Conservation (phyloP, 1,140 invertebrate genomes). For the Trinorchestia longiramus region DNA sequence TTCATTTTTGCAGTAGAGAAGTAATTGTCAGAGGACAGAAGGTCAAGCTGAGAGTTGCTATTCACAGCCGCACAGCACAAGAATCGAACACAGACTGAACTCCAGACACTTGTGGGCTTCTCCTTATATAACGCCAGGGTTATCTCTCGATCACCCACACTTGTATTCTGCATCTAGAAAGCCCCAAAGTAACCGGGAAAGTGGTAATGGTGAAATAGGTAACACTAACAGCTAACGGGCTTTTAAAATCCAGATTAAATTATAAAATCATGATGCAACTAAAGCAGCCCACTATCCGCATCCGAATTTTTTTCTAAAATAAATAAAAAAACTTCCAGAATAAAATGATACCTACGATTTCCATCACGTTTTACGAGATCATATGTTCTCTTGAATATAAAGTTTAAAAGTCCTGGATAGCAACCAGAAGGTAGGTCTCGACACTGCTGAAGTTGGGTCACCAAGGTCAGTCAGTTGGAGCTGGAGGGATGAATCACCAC, state of each 20-base stretch:
- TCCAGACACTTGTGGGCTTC: neutral
- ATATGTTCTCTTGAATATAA: neutral
- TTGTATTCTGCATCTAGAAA: neutral
- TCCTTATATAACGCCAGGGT: neutral
- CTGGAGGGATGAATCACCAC: neutral
- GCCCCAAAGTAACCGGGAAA: neutral
- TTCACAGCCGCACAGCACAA: conserved; percentile 6
- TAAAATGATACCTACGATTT: neutral
- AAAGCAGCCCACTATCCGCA: neutral
- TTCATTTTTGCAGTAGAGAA: conserved; percentile 71
- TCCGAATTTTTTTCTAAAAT: neutral
- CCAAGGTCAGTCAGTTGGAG: neutral
- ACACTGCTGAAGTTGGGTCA: neutral
- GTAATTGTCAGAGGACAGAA: conserved; percentile 16
- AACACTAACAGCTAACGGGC: neutral
- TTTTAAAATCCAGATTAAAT: neutral
- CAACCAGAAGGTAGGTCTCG: neutral
- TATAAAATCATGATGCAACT: neutral
- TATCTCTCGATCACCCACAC: neutral
- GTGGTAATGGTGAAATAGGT: neutral
- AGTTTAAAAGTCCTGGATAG: neutral
- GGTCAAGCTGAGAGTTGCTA: conserved; percentile 26
- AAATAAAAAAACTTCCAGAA: neutral
- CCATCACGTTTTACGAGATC: neutral
- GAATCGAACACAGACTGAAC: neutral